Conservation (phyloP, 2,113 vertebrate genomes). For the Leptodactylus fuscus region DNA sequence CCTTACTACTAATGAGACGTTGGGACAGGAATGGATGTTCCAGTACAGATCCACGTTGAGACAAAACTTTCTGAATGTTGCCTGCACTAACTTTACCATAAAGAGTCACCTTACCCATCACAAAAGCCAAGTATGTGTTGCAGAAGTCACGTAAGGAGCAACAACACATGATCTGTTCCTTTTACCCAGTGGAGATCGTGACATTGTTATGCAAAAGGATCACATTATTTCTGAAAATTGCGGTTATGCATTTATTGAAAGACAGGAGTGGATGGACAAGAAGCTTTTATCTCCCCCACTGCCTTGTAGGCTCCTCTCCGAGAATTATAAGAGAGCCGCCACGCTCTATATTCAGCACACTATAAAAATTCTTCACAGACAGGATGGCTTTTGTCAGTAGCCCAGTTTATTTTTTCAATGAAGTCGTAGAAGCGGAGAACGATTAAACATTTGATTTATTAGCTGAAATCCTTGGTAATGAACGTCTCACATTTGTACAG, state of each 20-base stretch:
- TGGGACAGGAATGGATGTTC: no score
- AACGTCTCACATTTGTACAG: neutral
- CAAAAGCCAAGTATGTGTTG: neutral
- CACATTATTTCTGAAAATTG: neutral
- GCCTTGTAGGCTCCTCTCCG: neutral
- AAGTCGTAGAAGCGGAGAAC: neutral
- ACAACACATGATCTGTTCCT: neutral
- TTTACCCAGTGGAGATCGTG: neutral
- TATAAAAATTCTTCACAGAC: slow-evolving; percentile 42
- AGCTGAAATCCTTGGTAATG: slow-evolving; percentile 24
- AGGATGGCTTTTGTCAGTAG: slow-evolving; percentile 37
- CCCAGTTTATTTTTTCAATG: slow-evolving; percentile 7
- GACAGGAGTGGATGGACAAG: neutral
- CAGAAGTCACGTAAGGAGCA: neutral
- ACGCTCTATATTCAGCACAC: neutral
- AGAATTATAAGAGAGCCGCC: neutral
- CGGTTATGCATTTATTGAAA: neutral
- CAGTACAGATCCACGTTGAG: no score
- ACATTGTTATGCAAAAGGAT: slow-evolving; percentile 2
- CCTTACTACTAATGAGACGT: no score
- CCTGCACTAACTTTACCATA: no score
- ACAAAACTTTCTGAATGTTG: no score
- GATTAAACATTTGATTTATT: slow-evolving; percentile 35
- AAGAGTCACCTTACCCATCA: no score
- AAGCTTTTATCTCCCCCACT: neutral